phyloP scores from a whole-genome alignment of 2,797 vertebrate genomes.

The Tragelaphus eurycerus region DNA sequence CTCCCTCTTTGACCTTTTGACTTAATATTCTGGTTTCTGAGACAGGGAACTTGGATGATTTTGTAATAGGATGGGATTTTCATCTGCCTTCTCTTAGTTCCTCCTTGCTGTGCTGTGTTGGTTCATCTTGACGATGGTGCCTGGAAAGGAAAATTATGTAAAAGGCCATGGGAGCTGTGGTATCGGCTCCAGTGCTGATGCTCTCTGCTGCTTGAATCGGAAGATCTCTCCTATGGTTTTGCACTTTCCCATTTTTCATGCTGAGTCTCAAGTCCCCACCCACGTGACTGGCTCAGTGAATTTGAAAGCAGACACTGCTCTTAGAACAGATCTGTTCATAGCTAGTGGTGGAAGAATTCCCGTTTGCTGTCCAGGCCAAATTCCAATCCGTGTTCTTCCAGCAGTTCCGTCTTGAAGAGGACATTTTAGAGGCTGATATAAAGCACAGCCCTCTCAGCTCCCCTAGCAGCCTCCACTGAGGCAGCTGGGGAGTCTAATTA shows the following conservation, averaged over 20 bases:
- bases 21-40: not conserved
- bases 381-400: constrained; percentile 38
- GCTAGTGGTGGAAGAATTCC: constrained; percentile 47
- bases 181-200: not conserved
- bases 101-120: not conserved
- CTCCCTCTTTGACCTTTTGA: not conserved
- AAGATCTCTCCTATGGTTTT: not conserved
- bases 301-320: not conserved
- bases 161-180: not conserved
- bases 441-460: constrained; percentile 53
- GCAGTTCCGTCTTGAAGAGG: constrained; percentile 28
- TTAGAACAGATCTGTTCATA: not conserved
- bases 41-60: not conserved
- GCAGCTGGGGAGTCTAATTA: constrained; percentile 87
- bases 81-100: not conserved
- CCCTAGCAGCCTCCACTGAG: constrained; percentile 35
- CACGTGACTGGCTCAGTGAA: not conserved
- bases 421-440: constrained; percentile 53
- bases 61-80: not conserved
- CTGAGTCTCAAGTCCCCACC: not conserved
- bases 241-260: not conserved
- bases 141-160: not conserved
- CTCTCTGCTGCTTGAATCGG: not conserved
- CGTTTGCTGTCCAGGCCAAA: constrained; percentile 43
- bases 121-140: not conserved